Evolutionary conservation across 1,140 invertebrate genomes (phyloP), one percentile per base, ranked within the genome.

Genomic region (Formica selysi): DNA sequence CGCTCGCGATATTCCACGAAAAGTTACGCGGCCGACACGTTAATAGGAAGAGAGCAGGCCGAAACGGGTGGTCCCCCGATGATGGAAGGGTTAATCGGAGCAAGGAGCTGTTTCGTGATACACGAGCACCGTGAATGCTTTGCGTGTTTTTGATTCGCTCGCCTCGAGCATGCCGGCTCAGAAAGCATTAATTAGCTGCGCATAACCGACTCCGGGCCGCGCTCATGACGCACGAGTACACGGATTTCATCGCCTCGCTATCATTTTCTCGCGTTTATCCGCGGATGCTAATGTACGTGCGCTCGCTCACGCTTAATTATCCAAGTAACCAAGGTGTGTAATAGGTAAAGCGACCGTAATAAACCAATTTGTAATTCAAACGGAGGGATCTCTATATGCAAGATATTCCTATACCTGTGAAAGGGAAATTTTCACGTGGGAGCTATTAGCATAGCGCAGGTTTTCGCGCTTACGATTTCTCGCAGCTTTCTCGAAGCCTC

Each of bases 1-100:
- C 1, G 26, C 5, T 61, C 13, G 54, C 38, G 68, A 59, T 81
- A 36, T 73, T 83, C 32, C 51, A 74, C n/a, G 54, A 83, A 62
- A 74, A 44, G 68, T 62, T 48, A 67, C 67, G 54, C 32, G 51
- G 54, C 13, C 67, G 67, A 61, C 26, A 48, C 54, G 68, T 73
- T 73, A 83, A 74, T 83, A 83, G 54, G 54, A 83, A 83, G 38
- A 83, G 29, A 83, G 29, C 68, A 62, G 41, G 2, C 57, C 70
- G 85, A 89, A 74, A 76, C 86, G 79, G 76, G 84, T 90, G 89
- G 90, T 92, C 89, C 67, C 81, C 70, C 79, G 68, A 89, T 44
- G 51, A 74, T 68, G 86, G 91, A 92, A 91, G 90, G 90, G 87
- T 92, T 92, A 89, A 91, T 79, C 70, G 74, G 65, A 78, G 67